Conservation (phyloP, 2,888 invertebrate genomes). For the Cerastoderma edule region DNA sequence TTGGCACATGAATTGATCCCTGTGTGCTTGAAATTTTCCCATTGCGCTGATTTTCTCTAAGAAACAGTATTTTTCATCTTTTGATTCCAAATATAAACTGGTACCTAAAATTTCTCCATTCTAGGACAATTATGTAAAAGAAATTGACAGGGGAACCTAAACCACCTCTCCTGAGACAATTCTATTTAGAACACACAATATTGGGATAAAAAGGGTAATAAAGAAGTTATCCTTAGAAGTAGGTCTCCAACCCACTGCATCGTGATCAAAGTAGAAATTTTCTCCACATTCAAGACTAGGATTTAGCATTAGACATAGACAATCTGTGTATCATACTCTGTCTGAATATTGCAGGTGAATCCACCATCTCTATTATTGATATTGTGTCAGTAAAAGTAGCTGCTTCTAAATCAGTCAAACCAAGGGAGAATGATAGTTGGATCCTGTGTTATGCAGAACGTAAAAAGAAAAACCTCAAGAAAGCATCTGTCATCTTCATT, state of each 20-base stretch:
- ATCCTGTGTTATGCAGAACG: constrained; percentile 24
- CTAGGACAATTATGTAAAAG: too few relatives aligned
- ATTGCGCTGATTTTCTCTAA: too few relatives aligned
- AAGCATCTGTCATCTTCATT: constrained; percentile 2
- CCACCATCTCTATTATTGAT: neutral
- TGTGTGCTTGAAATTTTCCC: too few relatives aligned
- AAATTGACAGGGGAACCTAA: too few relatives aligned
- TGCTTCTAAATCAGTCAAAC: neutral
- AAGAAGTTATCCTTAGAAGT: neutral
- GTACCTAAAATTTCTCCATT: too few relatives aligned
- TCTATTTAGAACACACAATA: neutral
- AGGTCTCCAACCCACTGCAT: neutral
- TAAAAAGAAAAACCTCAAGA: constrained; percentile 10
- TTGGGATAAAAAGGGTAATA: neutral
- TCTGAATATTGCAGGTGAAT: constrained; percentile 2
- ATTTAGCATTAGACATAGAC: neutral
- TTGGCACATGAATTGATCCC: too few relatives aligned
- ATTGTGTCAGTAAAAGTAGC: constrained; percentile 10
- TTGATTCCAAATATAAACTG: too few relatives aligned
- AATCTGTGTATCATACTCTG: neutral
- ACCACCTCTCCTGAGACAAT: too few relatives aligned
- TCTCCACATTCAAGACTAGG: neutral
- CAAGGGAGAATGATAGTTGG: constrained; percentile 7
- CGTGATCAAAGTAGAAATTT: neutral
- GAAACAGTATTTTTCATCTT: too few relatives aligned